phyloP scores from a whole-genome alignment of 2,797 vertebrate species.

The Anableps anableps region DNA sequence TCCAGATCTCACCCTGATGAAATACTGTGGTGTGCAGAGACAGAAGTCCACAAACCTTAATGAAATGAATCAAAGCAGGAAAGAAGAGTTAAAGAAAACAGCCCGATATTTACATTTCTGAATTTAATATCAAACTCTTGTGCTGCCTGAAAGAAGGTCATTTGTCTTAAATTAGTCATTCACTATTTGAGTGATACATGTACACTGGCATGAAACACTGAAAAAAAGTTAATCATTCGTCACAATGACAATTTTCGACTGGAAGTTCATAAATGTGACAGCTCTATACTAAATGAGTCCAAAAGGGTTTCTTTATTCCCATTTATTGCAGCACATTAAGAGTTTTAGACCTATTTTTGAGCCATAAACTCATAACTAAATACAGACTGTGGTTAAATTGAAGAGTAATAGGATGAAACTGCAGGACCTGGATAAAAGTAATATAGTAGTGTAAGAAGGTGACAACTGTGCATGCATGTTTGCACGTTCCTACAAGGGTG shows the following conservation, averaged over 20 bases:
- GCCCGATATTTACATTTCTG: background rate
- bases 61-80: background rate
- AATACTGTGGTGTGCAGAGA: background rate
- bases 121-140: background rate
- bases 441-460: background rate
- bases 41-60: background rate
- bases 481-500: conserved; percentile 23
- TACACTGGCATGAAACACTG: background rate
- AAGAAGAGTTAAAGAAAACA: background rate
- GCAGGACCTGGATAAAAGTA: background rate
- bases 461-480: background rate
- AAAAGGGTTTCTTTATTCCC: background rate
- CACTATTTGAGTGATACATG: background rate
- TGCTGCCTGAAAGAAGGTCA: background rate
- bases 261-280: background rate
- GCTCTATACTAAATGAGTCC: background rate
- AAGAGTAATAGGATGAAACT: background rate
- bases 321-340: background rate
- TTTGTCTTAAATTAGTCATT: background rate
- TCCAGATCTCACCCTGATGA: background rate
- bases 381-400: background rate
- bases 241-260: background rate
- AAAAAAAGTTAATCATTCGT: background rate
- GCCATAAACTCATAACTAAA: background rate
- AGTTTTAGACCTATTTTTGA: background rate